Evolutionary conservation across 1,140 invertebrate species (phyloP).

Genomic region (Phenacoccus solenopsis): DNA sequence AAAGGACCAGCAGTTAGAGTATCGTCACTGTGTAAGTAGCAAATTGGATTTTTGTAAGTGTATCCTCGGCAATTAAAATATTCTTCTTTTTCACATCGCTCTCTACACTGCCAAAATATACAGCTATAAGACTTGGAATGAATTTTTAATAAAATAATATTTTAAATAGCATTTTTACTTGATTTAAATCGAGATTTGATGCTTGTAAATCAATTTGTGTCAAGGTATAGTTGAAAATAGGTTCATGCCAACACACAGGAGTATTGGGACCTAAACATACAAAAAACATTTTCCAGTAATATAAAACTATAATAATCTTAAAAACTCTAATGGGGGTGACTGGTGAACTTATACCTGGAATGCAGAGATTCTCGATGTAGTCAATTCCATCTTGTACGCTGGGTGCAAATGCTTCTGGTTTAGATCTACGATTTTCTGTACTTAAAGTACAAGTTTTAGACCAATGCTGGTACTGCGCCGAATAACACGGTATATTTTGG

Average conservation of each 20-base stretch:
- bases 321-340: too few species aligned
- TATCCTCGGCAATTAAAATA: conserved; percentile 40
- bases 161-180: too few species aligned
- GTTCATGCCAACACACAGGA: conserved; percentile 26
- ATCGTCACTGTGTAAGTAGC: conserved; percentile 37
- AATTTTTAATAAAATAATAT: not conserved
- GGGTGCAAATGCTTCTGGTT: conserved; percentile 37
- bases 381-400: conserved; percentile 27
- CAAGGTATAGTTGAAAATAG: conserved; percentile 26
- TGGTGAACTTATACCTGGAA: too few species aligned
- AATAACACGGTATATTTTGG: conserved; percentile 31
- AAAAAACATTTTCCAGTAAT: too few species aligned
- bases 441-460: conserved; percentile 35
- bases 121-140: not conserved
- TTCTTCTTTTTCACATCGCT: conserved; percentile 36
- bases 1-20: conserved; percentile 34
- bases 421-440: conserved; percentile 37
- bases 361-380: conserved; percentile 43
- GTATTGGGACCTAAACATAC: not conserved
- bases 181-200: conserved; percentile 23
- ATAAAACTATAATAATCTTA: too few species aligned
- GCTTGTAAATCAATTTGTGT: conserved; percentile 26
- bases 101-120: conserved; percentile 38
- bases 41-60: conserved; percentile 32
- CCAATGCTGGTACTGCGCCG: conserved; percentile 29